Evolutionary conservation across 2,888 invertebrate genomes (phyloP).

Genomic region (Crepidodera aurea): DNA sequence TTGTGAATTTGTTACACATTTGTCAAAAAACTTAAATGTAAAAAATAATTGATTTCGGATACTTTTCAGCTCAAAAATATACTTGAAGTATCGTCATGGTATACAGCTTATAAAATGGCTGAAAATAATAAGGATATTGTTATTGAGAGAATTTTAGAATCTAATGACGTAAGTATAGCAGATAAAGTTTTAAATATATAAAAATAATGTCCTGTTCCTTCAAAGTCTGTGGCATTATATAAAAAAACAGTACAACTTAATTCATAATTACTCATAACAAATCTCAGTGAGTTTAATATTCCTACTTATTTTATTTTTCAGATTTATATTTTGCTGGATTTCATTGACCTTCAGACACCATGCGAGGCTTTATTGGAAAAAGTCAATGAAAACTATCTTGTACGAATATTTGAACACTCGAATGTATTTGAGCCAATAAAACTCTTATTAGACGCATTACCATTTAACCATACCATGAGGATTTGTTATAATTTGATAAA

Average conservation of each 20-base stretch:
- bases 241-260: too few relatives aligned
- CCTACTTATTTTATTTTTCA: too few relatives aligned
- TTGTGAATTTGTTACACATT: too few relatives aligned
- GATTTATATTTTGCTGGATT: slow-evolving; percentile 73
- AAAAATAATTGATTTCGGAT: too few relatives aligned
- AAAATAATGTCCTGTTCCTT: too few relatives aligned
- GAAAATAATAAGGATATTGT: slow-evolving; percentile 62
- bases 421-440: slow-evolving; percentile 62
- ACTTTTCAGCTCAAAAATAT: slow-evolving; percentile 64
- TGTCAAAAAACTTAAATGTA: too few relatives aligned
- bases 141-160: slow-evolving; percentile 47
- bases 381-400: slow-evolving; percentile 65
- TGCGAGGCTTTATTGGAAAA: slow-evolving; percentile 64
- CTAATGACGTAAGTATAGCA: slow-evolving; percentile 51
- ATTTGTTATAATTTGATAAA: slow-evolving; percentile 72
- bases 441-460: slow-evolving; percentile 69
- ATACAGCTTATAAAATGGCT: slow-evolving; percentile 66
- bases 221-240: too few relatives aligned
- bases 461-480: slow-evolving; percentile 66
- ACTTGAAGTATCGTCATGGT: slow-evolving; percentile 69
- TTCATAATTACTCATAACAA: too few relatives aligned
- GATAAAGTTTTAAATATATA: too few relatives aligned
- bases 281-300: too few relatives aligned
- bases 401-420: slow-evolving; percentile 66
- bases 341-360: slow-evolving; percentile 72